A percentile compares a stretch with the other conserved stretches of the same genome.
Conservation (phyloP, 2,113 vertebrate species). For the Diphyllodes magnificus region DNA sequence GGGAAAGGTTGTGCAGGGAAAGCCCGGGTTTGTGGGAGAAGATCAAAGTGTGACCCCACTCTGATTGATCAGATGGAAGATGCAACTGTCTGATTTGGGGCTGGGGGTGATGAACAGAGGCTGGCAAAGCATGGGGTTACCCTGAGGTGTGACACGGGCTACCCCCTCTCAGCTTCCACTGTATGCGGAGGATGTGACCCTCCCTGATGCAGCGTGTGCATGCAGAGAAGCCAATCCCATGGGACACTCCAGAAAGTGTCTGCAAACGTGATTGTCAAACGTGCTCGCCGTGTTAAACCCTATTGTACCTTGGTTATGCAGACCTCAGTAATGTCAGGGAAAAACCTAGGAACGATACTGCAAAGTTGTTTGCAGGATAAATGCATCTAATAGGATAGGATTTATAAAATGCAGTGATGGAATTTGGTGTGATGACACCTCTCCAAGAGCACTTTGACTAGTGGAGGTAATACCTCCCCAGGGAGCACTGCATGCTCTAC, state of each 20-base stretch:
- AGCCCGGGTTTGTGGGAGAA: rapidly evolving
- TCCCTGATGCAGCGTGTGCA: neutral
- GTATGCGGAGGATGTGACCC: neutral
- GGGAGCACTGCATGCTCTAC: neutral
- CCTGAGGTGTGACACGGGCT: rapidly evolving
- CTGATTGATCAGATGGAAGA: neutral
- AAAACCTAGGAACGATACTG: neutral
- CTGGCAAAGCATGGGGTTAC: neutral
- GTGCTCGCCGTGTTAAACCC: neutral
- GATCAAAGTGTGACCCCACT: neutral
- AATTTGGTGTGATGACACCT: neutral
- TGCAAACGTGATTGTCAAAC: neutral
- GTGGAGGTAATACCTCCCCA: neutral
- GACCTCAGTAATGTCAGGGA: neutral
- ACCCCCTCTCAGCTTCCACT: neutral
- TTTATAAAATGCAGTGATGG: neutral
- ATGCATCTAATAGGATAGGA: neutral
- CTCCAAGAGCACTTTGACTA: neutral
- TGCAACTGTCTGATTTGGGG: neutral
- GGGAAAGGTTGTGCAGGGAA: neutral
- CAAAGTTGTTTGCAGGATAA: neutral
- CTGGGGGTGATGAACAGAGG: neutral
- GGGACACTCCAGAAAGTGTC: neutral
- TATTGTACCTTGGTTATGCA: neutral
- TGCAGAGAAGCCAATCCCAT: neutral